Conservation (phyloP, 2,888 invertebrate genomes). For the Acanthopleura granulata region DNA sequence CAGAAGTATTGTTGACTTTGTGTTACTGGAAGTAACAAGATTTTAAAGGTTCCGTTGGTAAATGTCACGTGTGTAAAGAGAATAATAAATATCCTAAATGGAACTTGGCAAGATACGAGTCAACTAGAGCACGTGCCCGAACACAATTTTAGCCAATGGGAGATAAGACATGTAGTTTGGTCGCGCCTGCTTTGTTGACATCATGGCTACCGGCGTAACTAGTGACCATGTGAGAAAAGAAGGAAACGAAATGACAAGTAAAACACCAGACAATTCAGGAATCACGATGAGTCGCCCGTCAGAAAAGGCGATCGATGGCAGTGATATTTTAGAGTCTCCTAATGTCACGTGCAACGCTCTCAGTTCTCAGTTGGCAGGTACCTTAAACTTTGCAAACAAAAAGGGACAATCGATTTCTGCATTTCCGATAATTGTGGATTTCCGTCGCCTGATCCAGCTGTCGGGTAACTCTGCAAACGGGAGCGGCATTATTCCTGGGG, state of each 20-base stretch:
- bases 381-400: not conserved
- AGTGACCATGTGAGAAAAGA: too few relatives aligned
- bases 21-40: too few relatives aligned
- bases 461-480: not conserved
- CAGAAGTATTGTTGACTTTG: too few relatives aligned
- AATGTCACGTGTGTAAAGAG: too few relatives aligned
- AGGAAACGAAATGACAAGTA: too few relatives aligned
- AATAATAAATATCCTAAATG: too few relatives aligned
- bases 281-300: too few relatives aligned
- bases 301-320: too few relatives aligned
- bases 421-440: conserved; percentile 14
- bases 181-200: conserved; percentile 2
- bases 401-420: not conserved
- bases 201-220: not conserved
- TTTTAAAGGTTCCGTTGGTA: too few relatives aligned
- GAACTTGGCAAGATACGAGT: too few relatives aligned
- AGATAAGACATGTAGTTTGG: not conserved
- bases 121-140: too few relatives aligned
- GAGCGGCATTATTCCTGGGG: conserved; percentile 4
- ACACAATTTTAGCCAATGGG: not conserved
- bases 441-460: conserved; percentile 10
- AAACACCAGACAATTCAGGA: too few relatives aligned
- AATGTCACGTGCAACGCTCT: not conserved
- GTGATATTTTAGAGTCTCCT: not conserved
- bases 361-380: conserved; percentile 1